These are phyloP conservation scores for Elgaria multicarinata DNA, from an alignment of 2,113 vertebrate species.

Conservation along the genomic window DNA sequence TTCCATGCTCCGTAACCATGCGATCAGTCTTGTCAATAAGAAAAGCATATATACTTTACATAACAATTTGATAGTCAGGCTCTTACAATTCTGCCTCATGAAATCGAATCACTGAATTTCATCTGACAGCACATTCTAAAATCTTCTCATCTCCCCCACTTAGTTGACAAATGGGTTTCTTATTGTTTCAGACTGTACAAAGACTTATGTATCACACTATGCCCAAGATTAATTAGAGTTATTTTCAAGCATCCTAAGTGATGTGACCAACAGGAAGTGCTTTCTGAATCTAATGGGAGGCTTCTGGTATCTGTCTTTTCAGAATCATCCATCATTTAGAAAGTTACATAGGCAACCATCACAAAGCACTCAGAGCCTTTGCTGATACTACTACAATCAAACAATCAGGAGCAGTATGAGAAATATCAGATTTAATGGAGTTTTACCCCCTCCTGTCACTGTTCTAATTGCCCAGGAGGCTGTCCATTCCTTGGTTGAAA, in stretches of 20 bases:
- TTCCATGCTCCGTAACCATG: neutral
- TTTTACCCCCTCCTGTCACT: neutral
- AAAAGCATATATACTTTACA: neutral
- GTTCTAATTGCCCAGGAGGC: neutral
- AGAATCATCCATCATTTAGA: neutral
- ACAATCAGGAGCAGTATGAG: neutral
- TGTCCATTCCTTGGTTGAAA: neutral
- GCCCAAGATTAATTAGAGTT: slow-evolving; percentile 54
- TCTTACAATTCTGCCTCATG: neutral
- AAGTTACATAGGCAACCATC: neutral
- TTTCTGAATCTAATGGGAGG: slow-evolving; percentile 53
- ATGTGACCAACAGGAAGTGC: neutral
- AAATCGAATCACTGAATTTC: neutral
- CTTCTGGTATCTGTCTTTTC: slow-evolving; percentile 1
- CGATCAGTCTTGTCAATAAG: neutral
- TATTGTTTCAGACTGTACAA: slow-evolving; percentile 44
- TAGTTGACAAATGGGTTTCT: slow-evolving; percentile 44
- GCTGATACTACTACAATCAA: neutral
- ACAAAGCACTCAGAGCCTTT: neutral
- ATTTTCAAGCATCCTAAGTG: slow-evolving; percentile 45
- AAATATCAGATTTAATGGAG: slow-evolving; percentile 19
- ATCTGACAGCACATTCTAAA: neutral
- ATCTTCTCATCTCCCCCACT: slow-evolving; percentile 30
- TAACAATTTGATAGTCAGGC: neutral
- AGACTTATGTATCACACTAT: slow-evolving; percentile 46